phyloP scores from a whole-genome alignment of 2,888 invertebrate genomes.

The Epirrhoe alternata region DNA sequence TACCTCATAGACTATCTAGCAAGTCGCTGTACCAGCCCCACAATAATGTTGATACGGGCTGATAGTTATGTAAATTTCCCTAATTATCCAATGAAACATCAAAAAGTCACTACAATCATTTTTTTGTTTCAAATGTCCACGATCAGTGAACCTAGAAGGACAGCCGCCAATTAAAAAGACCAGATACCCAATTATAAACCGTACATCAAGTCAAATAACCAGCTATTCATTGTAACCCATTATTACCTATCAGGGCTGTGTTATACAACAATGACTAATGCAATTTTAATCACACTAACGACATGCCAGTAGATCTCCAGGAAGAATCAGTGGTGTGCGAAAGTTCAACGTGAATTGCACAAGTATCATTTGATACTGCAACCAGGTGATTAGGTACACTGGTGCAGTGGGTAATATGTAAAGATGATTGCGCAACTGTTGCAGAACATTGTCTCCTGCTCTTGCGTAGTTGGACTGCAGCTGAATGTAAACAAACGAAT shows the following conservation, averaged over 20 bases:
- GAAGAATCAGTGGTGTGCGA: conserved; percentile 54
- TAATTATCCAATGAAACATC: conserved; percentile 7
- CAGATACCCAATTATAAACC: conserved; percentile 18
- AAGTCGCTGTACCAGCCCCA: background rate
- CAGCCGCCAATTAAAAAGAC: conserved; percentile 14
- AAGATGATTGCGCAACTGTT: conserved; percentile 57
- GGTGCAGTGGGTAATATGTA: conserved; percentile 60
- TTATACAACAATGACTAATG: conserved; percentile 46
- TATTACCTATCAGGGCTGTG: conserved; percentile 23
- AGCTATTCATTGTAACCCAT: conserved; percentile 20
- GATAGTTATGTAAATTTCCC: conserved; percentile 21
- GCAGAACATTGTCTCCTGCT: conserved; percentile 46
- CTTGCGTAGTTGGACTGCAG: conserved; percentile 23
- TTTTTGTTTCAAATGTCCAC: conserved; percentile 14
- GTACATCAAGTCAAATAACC: conserved; percentile 7
- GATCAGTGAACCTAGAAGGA: conserved; percentile 16
- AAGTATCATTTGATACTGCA: conserved; percentile 65
- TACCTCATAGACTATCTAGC: background rate
- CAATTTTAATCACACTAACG: conserved; percentile 46
- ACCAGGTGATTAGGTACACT: conserved; percentile 38
- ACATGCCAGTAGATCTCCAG: conserved; percentile 40
- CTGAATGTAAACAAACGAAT: conserved; percentile 17
- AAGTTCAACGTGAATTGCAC: conserved; percentile 62
- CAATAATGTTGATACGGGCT: conserved; percentile 21
- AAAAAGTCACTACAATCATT: conserved; percentile 1